Conservation (phyloP, 2,888 invertebrate genomes). For the Parasteatoda lunata region DNA sequence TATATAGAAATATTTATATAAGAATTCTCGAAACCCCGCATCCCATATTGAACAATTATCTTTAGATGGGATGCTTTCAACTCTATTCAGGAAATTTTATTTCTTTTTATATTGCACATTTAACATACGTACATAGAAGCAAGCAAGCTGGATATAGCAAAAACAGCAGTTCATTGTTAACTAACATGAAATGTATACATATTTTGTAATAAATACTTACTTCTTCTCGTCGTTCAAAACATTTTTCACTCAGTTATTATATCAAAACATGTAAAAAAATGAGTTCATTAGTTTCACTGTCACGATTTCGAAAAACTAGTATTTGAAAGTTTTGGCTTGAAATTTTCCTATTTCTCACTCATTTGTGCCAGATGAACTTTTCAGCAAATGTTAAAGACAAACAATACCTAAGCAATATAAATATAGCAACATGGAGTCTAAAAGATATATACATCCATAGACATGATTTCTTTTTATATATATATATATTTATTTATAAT, state of each 20-base stretch:
- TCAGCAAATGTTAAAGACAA: constrained; percentile 49
- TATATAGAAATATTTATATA: constrained; percentile 25
- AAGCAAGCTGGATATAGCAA: constrained; percentile 62
- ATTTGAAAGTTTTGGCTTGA: constrained; percentile 17
- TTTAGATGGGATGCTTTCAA: constrained; percentile 24
- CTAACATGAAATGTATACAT: constrained; percentile 55
- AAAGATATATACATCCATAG: constrained; percentile 64
- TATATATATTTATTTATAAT: constrained; percentile 29
- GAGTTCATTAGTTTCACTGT: constrained; percentile 53
- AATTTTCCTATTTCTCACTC: constrained; percentile 35
- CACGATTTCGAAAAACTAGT: constrained; percentile 46
- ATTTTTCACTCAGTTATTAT: constrained; percentile 49
- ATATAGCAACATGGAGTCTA: constrained; percentile 63
- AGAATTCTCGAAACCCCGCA: constrained; percentile 49
- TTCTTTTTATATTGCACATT: constrained; percentile 40
- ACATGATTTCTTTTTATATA: constrained; percentile 53
- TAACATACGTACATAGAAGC: constrained; percentile 58
- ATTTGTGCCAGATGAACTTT: constrained; percentile 49
- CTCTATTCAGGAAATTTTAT: constrained; percentile 21
- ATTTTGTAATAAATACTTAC: constrained; percentile 43
- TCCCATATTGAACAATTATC: constrained; percentile 41
- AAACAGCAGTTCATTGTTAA: constrained; percentile 63
- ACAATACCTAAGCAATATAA: constrained; percentile 45
- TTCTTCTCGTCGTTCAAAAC: constrained; percentile 29
- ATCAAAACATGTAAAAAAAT: constrained; percentile 68